Base-by-base conservation (phyloP, 2,113 vertebrate genomes). In the Oceanites oceanicus region DNA sequence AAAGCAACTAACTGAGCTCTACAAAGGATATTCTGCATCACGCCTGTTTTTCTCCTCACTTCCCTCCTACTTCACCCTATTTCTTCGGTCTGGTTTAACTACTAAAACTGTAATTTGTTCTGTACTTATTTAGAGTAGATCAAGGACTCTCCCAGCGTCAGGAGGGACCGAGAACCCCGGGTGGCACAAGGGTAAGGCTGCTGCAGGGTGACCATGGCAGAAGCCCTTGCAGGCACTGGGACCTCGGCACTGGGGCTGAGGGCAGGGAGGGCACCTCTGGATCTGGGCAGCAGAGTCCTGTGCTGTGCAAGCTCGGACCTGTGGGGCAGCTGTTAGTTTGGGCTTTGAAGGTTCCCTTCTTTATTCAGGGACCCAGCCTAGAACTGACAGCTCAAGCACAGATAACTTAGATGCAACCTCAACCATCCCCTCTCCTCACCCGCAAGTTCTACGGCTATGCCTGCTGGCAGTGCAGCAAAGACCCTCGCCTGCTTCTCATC, bases 161-260 rank as follows among this genome's bases (percentile, higher is more conserved):
- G 42, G 21, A 44, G 10, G 16, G 30, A 55, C 38, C 32, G 38
- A 61, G 44, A 55, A 29, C 7, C 6, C 18, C 0, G 0, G 10
- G 36, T 86, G 40, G 16, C 40, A 29, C 22, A 47, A 15, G 47
- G 32, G 4, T 38, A 47, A 62, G 20, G 55, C 38, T 81, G 56
- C 76, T 52, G 34, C 36, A 56, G 42, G 11, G 30, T 78, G 56
- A 36, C 11, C 29, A 11, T 0, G 3, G 27, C 1, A 61, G 55
- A 30, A 94, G 22, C 23, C 26, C 42, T 40, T 53, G 78, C 27
- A 85, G n/a, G 40, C 30, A n/a, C 32, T 38, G 45, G 15, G 36
- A 63, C 27, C 15, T n/a, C 47, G 58, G 3, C 12, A 58, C 4
- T 0, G 0, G 14, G 40, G 45, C 47, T 21, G 34, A 26, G 30